These are phyloP conservation scores for Leucophenga montana DNA, from an alignment of 2,888 invertebrate species.

Conservation along the genomic window DNA sequence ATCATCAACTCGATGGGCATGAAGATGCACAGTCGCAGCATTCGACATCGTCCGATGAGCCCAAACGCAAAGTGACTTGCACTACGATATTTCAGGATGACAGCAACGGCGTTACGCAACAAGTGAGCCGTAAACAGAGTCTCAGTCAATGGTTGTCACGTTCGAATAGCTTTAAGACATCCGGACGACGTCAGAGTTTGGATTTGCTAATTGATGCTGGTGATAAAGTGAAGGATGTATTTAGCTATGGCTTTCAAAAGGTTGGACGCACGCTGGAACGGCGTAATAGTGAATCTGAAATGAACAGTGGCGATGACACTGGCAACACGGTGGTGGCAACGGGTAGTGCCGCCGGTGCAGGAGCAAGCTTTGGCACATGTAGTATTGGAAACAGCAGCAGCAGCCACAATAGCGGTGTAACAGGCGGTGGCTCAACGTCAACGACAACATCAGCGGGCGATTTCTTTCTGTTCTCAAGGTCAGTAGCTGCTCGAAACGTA, in stretches of 20 bases:
- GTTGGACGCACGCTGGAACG: constrained; percentile 81
- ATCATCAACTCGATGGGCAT: constrained; percentile 61
- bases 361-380: constrained; percentile 7
- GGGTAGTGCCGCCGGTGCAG: constrained; percentile 37
- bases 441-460: constrained; percentile 55
- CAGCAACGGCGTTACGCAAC: constrained; percentile 52
- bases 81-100: constrained; percentile 71
- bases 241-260: constrained; percentile 84
- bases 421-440: constrained; percentile 20
- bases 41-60: constrained; percentile 70
- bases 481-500: constrained; percentile 55
- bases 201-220: constrained; percentile 85
- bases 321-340: constrained; percentile 39
- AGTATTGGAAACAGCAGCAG: constrained; percentile 26
- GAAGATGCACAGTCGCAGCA: constrained; percentile 66
- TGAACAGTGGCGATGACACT: constrained; percentile 71
- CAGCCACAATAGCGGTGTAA: constrained; percentile 21
- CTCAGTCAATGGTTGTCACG: constrained; percentile 70
- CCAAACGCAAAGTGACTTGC: constrained; percentile 71
- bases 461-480: constrained; percentile 73
- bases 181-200: constrained; percentile 80
- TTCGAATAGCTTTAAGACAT: constrained; percentile 70
- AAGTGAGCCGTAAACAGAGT: constrained; percentile 70
- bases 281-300: constrained; percentile 81
- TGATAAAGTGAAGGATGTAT: constrained; percentile 86